Percentiles rank a stretch among this genome's conserved stretches.
phyloP scores from a whole-genome alignment of 2,888 invertebrate species.

The Xylophagus ater region DNA sequence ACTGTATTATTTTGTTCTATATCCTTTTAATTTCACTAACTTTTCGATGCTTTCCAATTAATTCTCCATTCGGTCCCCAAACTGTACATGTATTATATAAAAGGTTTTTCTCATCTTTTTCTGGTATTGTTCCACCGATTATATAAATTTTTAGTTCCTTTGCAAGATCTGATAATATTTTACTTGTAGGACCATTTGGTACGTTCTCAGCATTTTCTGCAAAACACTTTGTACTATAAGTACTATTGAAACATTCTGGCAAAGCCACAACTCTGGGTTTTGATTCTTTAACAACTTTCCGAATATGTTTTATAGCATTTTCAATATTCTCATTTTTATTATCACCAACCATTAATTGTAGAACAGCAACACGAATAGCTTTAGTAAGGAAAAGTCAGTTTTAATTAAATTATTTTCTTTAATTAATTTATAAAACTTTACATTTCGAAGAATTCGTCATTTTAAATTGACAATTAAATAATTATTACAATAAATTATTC shows the following conservation, averaged over 20 bases:
- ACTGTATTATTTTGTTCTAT: too few species aligned
- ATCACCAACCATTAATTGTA: constrained; percentile 62
- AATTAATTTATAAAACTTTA: too few species aligned
- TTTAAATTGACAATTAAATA: too few species aligned
- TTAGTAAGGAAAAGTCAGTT: too few species aligned
- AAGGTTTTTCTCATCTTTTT: constrained; percentile 49
- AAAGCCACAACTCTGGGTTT: constrained; percentile 53
- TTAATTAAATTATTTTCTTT: too few species aligned
- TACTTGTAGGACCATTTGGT: constrained; percentile 66
- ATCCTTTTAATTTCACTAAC: too few species aligned
- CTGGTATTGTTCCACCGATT: constrained; percentile 85
- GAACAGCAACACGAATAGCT: constrained; percentile 62
- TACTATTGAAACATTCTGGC: constrained; percentile 90
- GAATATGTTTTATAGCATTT: constrained; percentile 55
- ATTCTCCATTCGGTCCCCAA: constrained; percentile 64
- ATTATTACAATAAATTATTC: too few species aligned
- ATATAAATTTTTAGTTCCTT: constrained; percentile 64
- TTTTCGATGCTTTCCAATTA: constrained; percentile 76
- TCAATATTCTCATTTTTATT: constrained; percentile 61
- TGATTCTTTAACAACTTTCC: constrained; percentile 49
- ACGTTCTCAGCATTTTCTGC: constrained; percentile 76
- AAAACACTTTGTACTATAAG: constrained; percentile 75
- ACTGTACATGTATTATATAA: constrained; percentile 83
- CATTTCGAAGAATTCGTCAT: too few species aligned
- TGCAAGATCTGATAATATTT: constrained; percentile 60